Evolutionary conservation across 2,888 invertebrate species (phyloP).

Genomic region (Steinernema hermaphroditum): DNA sequence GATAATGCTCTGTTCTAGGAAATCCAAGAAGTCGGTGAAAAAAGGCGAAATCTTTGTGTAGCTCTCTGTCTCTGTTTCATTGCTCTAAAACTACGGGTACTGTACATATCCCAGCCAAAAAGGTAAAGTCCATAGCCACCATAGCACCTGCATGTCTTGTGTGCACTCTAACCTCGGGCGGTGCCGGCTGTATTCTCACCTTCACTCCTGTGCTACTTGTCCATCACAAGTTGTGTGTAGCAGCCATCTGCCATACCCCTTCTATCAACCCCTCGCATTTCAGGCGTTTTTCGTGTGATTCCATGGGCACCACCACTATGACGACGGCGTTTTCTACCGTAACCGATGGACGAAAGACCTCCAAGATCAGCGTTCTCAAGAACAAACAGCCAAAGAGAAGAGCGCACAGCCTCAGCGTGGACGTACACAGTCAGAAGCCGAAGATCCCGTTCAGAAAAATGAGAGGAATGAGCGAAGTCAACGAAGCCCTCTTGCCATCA

Average conservation of each 20-base stretch:
- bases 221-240: not conserved
- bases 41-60: constrained; percentile 25
- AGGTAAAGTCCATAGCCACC: constrained; percentile 2
- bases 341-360: not conserved
- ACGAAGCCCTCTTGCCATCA: constrained; percentile 9
- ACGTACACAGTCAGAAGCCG: not conserved
- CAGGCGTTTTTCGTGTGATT: constrained; percentile 23
- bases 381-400: not conserved
- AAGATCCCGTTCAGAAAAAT: constrained; percentile 1
- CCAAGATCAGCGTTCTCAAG: constrained; percentile 14
- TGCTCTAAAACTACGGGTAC: constrained; percentile 7
- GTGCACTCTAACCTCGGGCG: constrained; percentile 22
- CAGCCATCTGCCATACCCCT: no score
- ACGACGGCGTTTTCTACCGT: not conserved
- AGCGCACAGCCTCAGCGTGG: not conserved
- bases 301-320: not conserved
- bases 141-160: constrained; percentile 7
- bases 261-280: no score
- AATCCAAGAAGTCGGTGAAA: constrained; percentile 12
- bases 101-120: not conserved
- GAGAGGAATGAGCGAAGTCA: constrained; percentile 22
- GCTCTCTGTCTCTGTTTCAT: no score
- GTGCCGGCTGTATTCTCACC: not conserved
- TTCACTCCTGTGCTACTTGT: constrained; percentile 24
- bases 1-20: constrained; percentile 18